Percentiles rank a stretch among this genome's conserved stretches.
These are phyloP conservation scores for Aricia agestis DNA, from an alignment of 1,140 invertebrate genomes.

Conservation along the genomic window DNA sequence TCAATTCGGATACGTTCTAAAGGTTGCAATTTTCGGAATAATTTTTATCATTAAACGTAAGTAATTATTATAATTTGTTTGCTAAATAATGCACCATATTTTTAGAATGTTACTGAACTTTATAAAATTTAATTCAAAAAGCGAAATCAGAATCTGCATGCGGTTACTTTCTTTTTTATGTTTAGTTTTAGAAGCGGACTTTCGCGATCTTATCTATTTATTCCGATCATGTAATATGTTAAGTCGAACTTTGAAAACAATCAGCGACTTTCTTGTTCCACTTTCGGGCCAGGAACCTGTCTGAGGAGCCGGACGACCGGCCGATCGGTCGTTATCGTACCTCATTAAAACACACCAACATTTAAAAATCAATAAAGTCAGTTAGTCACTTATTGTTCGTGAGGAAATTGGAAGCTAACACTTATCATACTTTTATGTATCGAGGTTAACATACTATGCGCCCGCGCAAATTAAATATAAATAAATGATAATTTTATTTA, in stretches of 20 bases:
- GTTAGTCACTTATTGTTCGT: constrained; percentile 16
- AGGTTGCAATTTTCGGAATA: not conserved
- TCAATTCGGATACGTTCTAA: not conserved
- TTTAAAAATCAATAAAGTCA: constrained; percentile 30
- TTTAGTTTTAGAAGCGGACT: constrained; percentile 20
- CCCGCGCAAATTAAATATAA: not conserved
- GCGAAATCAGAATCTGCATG: not conserved
- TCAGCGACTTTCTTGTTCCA: constrained; percentile 25
- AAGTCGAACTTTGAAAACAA: constrained; percentile 26
- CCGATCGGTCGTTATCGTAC: constrained; percentile 28
- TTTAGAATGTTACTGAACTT: too few species aligned
- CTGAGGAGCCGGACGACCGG: constrained; percentile 18
- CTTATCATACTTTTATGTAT: constrained; percentile 3
- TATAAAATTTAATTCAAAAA: not conserved
- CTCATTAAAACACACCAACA: constrained; percentile 28
- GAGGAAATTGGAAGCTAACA: constrained; percentile 12
- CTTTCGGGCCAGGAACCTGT: constrained; percentile 21
- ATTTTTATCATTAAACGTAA: not conserved
- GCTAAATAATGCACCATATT: not conserved
- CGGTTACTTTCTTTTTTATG: not conserved
- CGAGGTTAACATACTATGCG: constrained; percentile 3
- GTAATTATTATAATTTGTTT: not conserved
- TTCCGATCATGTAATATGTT: constrained; percentile 18
- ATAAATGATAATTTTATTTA: not conserved
- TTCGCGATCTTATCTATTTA: constrained; percentile 20